These are phyloP conservation scores for Amiota communis DNA, from an alignment of 2,888 invertebrate genomes.

Conservation along the genomic window DNA sequence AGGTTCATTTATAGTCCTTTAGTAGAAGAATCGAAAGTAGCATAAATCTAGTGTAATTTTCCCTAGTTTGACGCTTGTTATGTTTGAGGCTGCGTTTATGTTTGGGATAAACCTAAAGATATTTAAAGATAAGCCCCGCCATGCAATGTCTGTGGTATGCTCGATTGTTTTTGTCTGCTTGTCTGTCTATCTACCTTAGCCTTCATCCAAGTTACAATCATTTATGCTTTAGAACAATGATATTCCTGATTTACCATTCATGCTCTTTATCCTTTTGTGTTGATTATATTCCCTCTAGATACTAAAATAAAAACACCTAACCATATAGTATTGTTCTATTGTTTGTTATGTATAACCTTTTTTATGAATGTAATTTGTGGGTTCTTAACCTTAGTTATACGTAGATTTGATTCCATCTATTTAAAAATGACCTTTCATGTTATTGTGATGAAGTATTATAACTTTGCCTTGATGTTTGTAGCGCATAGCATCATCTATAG, in stretches of 20 bases:
- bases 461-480: no score
- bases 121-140: background rate
- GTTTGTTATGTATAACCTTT: no score
- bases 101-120: background rate
- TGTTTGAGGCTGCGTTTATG: background rate
- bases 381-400: slow-evolving; percentile 60
- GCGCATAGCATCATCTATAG: no score
- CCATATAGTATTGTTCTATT: no score
- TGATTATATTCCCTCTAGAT: slow-evolving; percentile 50
- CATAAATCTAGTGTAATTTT: background rate
- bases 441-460: background rate
- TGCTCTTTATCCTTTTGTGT: slow-evolving; percentile 66
- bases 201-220: background rate
- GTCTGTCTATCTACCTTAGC: background rate
- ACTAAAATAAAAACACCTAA: background rate
- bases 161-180: slow-evolving; percentile 45
- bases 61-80: background rate
- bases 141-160: slow-evolving; percentile 20
- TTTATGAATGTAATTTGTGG: slow-evolving; percentile 52
- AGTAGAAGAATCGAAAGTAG: slow-evolving; percentile 8
- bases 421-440: background rate
- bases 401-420: slow-evolving; percentile 17
- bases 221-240: slow-evolving; percentile 50
- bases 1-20: no score
- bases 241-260: slow-evolving; percentile 64